These are phyloP conservation scores for Hylaeus anthracinus DNA, from an alignment of 1,140 invertebrate genomes.

Conservation along the genomic window DNA sequence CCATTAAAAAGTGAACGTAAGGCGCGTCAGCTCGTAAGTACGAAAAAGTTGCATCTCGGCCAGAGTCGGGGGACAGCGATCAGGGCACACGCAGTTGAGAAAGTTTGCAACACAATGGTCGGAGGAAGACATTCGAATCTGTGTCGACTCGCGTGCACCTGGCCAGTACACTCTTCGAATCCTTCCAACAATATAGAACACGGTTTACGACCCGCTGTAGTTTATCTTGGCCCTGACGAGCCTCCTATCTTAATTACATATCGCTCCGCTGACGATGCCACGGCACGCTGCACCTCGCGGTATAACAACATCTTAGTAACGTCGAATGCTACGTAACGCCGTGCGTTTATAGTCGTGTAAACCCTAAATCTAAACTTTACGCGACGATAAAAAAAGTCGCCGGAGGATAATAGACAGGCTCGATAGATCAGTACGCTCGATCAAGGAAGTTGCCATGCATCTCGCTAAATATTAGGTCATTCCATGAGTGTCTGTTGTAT, in stretches of 20 bases:
- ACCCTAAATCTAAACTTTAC: not conserved
- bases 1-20: no score
- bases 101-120: not conserved
- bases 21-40: not conserved
- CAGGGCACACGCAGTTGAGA: not conserved
- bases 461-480: no score
- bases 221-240: constrained; percentile 57
- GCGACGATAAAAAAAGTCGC: no score
- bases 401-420: no score
- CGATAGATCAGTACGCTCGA: no score
- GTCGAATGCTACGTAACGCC: constrained; percentile 11
- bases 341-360: not conserved
- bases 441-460: no score
- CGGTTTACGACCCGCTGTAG: constrained; percentile 39
- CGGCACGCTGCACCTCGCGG: constrained; percentile 17
- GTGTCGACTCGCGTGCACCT: constrained; percentile 43
- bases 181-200: constrained; percentile 29
- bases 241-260: constrained; percentile 61
- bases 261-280: constrained; percentile 41
- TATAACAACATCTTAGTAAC: constrained; percentile 5
- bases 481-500: no score
- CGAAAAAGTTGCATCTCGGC: not conserved
- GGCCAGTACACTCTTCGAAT: constrained; percentile 34
- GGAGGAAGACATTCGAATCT: constrained; percentile 30
- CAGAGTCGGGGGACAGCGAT: not conserved